Evolutionary conservation across 2,888 invertebrate genomes (phyloP).

Genomic region (Lycocerus yunnanus): DNA sequence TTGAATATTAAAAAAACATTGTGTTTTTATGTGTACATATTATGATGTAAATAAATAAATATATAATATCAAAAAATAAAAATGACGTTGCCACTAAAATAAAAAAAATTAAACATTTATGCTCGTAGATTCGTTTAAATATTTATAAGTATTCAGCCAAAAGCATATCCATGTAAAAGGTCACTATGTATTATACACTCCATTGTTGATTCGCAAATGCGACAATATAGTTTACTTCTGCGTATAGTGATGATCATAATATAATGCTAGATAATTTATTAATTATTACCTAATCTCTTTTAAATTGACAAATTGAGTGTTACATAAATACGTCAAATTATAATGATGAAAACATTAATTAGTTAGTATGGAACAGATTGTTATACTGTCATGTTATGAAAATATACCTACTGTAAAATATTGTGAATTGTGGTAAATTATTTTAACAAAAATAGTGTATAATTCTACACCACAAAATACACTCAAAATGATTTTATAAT

Average conservation of each 20-base stretch:
- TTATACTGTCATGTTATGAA: not conserved
- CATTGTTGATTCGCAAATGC: not conserved
- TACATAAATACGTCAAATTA: not conserved
- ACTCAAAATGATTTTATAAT: too few species aligned
- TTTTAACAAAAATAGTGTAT: too few species aligned
- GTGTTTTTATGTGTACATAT: too few species aligned
- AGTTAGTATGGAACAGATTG: not conserved
- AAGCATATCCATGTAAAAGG: not conserved
- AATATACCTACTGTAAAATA: not conserved
- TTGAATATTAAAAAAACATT: too few species aligned
- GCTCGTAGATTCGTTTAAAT: too few species aligned
- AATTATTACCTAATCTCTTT: not conserved
- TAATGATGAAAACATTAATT: not conserved
- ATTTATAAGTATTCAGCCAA: too few species aligned
- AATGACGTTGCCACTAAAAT: too few species aligned
- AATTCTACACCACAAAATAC: not conserved
- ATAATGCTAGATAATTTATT: not conserved
- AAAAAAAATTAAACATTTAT: too few species aligned
- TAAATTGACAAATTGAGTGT: not conserved
- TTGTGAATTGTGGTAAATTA: too few species aligned
- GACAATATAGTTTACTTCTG: not conserved
- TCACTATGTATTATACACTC: not conserved
- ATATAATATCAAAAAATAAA: too few species aligned
- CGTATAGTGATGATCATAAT: not conserved
- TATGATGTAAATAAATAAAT: too few species aligned